A percentile compares a stretch with the other conserved stretches of the same genome.
phyloP scores from a whole-genome alignment of 2,113 vertebrate genomes.

The Pseudorasbora parva region DNA sequence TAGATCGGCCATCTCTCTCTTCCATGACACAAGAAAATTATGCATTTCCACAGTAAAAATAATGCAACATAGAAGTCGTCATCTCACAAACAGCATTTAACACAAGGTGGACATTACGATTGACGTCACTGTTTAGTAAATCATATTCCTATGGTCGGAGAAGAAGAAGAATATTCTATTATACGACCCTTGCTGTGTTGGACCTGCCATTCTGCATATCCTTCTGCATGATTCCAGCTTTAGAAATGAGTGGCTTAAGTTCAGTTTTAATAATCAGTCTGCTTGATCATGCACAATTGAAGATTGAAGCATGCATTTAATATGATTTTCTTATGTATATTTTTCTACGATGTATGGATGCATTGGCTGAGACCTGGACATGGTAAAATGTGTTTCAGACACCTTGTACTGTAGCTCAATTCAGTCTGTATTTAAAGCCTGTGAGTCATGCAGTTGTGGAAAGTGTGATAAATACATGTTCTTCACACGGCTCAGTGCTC shows the following conservation, averaged over 20 bases:
- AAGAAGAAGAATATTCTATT: background rate
- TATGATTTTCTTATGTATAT: background rate
- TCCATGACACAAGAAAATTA: too few relatives aligned
- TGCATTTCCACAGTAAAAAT: too few relatives aligned
- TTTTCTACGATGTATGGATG: background rate
- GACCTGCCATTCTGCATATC: background rate
- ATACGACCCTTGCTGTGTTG: background rate
- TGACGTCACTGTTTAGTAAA: background rate
- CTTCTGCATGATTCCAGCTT: constrained; percentile 1
- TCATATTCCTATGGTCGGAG: background rate
- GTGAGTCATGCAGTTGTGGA: constrained; percentile 43
- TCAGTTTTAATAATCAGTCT: background rate
- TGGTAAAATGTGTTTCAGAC: background rate
- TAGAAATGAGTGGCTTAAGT: background rate
- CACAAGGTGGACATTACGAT: background rate
- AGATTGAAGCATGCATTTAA: background rate
- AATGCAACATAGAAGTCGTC: too few relatives aligned
- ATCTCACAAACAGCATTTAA: too few relatives aligned
- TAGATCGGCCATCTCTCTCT: background rate
- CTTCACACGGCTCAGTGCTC: background rate
- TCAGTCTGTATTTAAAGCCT: constrained; percentile 33
- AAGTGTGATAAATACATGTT: constrained; percentile 33
- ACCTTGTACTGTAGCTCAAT: constrained; percentile 23
- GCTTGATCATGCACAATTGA: background rate
- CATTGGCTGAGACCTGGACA: background rate